Conservation (phyloP, 2,113 vertebrate genomes). For the Vulpes ferrilata region DNA sequence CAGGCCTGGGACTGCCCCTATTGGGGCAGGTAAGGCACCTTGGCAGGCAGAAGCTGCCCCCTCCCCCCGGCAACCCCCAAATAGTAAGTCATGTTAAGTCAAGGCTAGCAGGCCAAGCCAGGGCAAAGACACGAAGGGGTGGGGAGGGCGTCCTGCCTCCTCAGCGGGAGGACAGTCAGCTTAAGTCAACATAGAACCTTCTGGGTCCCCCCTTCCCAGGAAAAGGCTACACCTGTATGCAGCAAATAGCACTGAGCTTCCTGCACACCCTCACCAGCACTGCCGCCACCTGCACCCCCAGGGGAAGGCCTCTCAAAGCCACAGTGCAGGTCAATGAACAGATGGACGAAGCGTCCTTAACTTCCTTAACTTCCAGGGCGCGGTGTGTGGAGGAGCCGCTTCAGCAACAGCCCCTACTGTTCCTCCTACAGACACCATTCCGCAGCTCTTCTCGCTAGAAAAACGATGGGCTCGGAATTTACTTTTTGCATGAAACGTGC, state of each 20-base stretch:
- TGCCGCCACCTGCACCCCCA: fast-evolving
- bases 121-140: neutral
- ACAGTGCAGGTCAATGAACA: neutral
- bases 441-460: neutral
- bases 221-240: no score
- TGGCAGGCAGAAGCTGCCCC: neutral
- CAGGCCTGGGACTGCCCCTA: neutral
- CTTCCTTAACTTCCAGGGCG: neutral
- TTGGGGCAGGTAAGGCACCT: neutral
- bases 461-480: neutral
- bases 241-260: neutral
- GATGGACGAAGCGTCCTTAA: neutral
- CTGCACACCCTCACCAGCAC: neutral
- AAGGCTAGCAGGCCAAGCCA: neutral
- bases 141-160: neutral
- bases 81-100: neutral
- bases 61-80: neutral
- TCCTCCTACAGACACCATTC: neutral
- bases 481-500: neutral
- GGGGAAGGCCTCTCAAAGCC: neutral
- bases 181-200: neutral
- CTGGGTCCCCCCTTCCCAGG: neutral
- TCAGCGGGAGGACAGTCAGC: neutral
- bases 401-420: neutral
- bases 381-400: neutral